Percentiles rank a stretch among this genome's conserved stretches.
phyloP scores from a whole-genome alignment of 2,888 invertebrate genomes.

The Metallyticus violacea region DNA sequence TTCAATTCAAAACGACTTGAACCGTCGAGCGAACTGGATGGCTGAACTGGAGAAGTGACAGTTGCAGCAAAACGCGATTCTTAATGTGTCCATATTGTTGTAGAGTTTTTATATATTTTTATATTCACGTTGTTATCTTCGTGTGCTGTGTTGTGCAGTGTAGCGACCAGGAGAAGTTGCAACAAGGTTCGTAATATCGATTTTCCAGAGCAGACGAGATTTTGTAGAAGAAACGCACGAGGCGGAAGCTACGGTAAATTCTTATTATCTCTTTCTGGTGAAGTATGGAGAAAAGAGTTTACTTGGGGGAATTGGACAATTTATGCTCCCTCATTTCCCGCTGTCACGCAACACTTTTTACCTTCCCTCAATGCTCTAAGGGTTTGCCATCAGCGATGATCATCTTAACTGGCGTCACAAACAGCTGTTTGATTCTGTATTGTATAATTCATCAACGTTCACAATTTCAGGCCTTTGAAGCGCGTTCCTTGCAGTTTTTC shows the following conservation, averaged over 20 bases:
- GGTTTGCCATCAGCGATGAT: neutral
- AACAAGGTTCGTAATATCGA: neutral
- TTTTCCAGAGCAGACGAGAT: neutral
- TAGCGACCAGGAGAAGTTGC: neutral
- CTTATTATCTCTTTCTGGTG: neutral
- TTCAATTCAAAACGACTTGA: slow-evolving; percentile 6
- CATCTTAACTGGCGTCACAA: too few species aligned
- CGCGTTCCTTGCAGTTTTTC: too few species aligned
- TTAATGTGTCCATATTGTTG: neutral
- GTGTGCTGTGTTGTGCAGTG: neutral
- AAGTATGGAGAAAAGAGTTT: too few species aligned
- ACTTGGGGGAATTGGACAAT: neutral
- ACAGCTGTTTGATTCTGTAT: neutral
- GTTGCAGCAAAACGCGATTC: neutral
- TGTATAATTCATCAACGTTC: too few species aligned
- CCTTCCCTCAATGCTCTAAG: neutral
- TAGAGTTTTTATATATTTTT: neutral
- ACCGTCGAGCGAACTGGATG: slow-evolving; percentile 3
- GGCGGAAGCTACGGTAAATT: neutral
- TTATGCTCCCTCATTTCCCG: neutral
- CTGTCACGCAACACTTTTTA: neutral
- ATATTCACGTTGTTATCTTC: neutral
- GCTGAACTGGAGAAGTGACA: neutral
- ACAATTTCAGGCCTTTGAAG: too few species aligned
- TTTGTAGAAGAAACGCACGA: neutral